phyloP scores from a whole-genome alignment of 1,140 invertebrate genomes.

The Drosophila grimshawi region DNA sequence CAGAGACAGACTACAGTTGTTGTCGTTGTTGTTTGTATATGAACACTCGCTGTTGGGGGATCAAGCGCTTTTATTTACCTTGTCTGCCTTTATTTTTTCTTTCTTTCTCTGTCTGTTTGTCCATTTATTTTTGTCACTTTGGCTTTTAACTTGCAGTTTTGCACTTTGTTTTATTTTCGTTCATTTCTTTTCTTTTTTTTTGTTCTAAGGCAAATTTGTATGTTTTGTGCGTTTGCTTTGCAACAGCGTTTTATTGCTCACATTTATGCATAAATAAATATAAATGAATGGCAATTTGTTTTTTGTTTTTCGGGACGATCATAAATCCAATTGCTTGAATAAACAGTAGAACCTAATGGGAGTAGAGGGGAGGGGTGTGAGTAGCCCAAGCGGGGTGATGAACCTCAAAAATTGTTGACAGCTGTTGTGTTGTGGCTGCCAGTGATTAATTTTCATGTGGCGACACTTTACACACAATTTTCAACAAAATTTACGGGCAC shows the following conservation, averaged over 20 bases:
- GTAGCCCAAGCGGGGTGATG: not conserved
- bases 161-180: slow-evolving; percentile 37
- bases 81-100: slow-evolving; percentile 46
- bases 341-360: slow-evolving; percentile 35
- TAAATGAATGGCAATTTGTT: slow-evolving; percentile 40
- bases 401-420: slow-evolving; percentile 40
- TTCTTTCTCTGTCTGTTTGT: slow-evolving; percentile 10
- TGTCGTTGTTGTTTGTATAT: slow-evolving; percentile 24
- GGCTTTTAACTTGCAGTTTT: slow-evolving; percentile 51
- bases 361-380: not conserved
- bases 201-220: slow-evolving; percentile 56
- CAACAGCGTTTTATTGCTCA: slow-evolving; percentile 52
- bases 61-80: slow-evolving; percentile 66
- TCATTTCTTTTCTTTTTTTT: slow-evolving; percentile 16
- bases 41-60: slow-evolving; percentile 13
- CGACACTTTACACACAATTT: slow-evolving; percentile 39
- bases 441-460: slow-evolving; percentile 61
- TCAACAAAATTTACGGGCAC: slow-evolving; percentile 45
- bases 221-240: slow-evolving; percentile 55
- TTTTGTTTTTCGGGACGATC: slow-evolving; percentile 42
- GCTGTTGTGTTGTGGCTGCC: slow-evolving; percentile 16
- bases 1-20: slow-evolving; percentile 42
- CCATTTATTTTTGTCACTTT: slow-evolving; percentile 27
- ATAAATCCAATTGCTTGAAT: slow-evolving; percentile 67
- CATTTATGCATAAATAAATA: slow-evolving; percentile 38